Evolutionary conservation across 2,888 invertebrate species (phyloP).

Genomic region (Patella caerulea): DNA sequence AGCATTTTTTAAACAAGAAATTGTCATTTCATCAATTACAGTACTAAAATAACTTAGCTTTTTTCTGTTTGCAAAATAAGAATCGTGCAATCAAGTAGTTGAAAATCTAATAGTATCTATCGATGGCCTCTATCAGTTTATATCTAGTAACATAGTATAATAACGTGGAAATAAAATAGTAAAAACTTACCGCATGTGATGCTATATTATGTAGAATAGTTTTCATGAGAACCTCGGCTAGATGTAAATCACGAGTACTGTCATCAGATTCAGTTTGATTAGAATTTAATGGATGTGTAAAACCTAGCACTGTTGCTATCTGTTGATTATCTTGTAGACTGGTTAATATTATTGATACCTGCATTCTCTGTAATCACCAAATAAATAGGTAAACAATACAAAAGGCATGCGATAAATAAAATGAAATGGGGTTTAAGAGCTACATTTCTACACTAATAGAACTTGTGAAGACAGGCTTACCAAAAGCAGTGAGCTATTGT

Average conservation of each 20-base stretch:
- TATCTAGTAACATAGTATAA: background rate
- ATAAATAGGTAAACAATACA: too few species aligned
- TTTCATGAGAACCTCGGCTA: conserved; percentile 75
- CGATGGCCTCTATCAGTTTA: background rate
- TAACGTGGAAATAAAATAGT: background rate
- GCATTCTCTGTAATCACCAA: conserved; percentile 72
- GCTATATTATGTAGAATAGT: conserved; percentile 76
- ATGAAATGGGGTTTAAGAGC: too few species aligned
- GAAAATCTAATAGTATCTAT: background rate
- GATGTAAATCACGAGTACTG: conserved; percentile 54
- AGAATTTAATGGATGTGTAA: conserved; percentile 57
- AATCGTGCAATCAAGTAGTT: too few species aligned
- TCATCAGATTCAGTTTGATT: background rate
- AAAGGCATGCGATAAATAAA: too few species aligned
- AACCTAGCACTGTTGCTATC: conserved; percentile 76
- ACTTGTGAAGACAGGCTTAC: too few species aligned
- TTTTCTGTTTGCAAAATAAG: background rate
- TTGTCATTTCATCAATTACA: background rate
- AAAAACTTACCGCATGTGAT: conserved; percentile 74
- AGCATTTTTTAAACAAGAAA: background rate
- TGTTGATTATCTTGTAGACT: conserved; percentile 78
- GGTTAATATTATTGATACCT: conserved; percentile 76
- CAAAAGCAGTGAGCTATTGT: too few species aligned
- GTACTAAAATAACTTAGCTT: background rate
- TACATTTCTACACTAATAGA: too few species aligned